Conservation (phyloP, 2,797 vertebrate species). For the Hephaestus fuliginosus region DNA sequence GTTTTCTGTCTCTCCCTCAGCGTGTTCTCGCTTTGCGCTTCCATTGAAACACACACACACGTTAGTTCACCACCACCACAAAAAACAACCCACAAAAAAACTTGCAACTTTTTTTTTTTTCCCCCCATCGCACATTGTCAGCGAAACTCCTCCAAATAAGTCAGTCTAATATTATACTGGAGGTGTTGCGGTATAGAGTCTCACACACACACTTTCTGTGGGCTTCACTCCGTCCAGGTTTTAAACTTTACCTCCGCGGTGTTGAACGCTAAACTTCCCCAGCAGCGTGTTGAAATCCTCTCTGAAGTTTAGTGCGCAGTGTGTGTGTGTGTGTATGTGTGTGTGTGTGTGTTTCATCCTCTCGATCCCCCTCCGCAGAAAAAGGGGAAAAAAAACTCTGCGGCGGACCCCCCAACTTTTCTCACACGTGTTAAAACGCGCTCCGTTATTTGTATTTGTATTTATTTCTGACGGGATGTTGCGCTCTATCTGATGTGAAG, state of each 20-base stretch:
- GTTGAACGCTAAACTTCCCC: slow-evolving; percentile 39
- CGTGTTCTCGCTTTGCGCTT: slow-evolving; percentile 41
- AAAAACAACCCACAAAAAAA: no score
- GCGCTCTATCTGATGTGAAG: background rate
- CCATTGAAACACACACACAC: slow-evolving; percentile 61
- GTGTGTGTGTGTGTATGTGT: no score
- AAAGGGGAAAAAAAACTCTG: background rate
- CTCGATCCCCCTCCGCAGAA: slow-evolving; percentile 1
- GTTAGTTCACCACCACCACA: background rate
- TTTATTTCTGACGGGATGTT: background rate
- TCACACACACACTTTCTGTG: no score
- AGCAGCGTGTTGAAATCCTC: slow-evolving; percentile 40
- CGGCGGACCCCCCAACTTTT: background rate
- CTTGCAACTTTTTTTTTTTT: slow-evolving; percentile 44
- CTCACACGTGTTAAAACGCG: slow-evolving; percentile 33
- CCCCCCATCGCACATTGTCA: slow-evolving; percentile 39
- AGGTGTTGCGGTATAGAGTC: background rate
- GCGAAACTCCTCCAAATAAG: slow-evolving; percentile 44
- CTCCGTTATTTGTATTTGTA: background rate
- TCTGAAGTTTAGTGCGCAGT: slow-evolving; percentile 19
- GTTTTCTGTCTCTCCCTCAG: slow-evolving; percentile 20
- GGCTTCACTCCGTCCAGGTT: slow-evolving; percentile 33
- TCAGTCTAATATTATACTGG: slow-evolving; percentile 14
- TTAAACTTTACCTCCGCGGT: slow-evolving; percentile 29
- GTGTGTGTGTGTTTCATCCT: slow-evolving; percentile 9